A percentile compares a stretch with the other conserved stretches of the same genome.
These are phyloP conservation scores for Cynopterus sphinx DNA, from an alignment of 2,797 vertebrate species.

Conservation along the genomic window DNA sequence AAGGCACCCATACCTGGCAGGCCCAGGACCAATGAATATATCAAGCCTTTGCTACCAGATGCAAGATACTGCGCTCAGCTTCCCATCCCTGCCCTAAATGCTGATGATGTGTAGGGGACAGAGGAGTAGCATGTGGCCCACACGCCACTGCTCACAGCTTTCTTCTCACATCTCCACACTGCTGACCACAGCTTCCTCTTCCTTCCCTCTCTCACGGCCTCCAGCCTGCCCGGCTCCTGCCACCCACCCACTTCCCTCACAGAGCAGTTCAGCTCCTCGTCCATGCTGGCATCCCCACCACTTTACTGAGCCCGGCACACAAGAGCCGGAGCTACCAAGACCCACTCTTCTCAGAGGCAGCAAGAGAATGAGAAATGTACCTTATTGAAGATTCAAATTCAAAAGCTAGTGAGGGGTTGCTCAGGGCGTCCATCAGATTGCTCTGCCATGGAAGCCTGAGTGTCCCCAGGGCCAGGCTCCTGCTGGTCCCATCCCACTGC, in stretches of 20 bases:
- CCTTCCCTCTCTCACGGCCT: not conserved
- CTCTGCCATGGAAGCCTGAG: not conserved
- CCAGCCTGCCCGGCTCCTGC: not conserved
- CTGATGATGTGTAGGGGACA: not conserved
- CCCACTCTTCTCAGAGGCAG: not conserved
- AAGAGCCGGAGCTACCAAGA: not conserved
- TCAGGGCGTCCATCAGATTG: not conserved
- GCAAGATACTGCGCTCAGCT: not conserved
- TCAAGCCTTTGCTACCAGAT: not conserved
- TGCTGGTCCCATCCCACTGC: rapidly evolving
- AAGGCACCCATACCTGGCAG: not conserved
- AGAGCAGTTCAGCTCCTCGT: too few relatives aligned
- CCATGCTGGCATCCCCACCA: rapidly evolving
- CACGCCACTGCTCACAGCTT: too few relatives aligned
- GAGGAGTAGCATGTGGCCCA: too few relatives aligned
- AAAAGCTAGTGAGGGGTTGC: not conserved
- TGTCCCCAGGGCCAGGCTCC: not conserved
- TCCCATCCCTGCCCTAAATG: too few relatives aligned
- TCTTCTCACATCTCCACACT: not conserved
- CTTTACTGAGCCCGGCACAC: not conserved
- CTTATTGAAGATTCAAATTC: not conserved
- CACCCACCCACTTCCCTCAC: not conserved
- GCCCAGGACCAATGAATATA: not conserved
- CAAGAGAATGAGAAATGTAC: not conserved
- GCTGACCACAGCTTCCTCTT: not conserved